Evolutionary conservation across 2,797 vertebrate genomes (phyloP), one percentile per base, ranked within the genome.

Genomic region (Ciconia nigra): DNA sequence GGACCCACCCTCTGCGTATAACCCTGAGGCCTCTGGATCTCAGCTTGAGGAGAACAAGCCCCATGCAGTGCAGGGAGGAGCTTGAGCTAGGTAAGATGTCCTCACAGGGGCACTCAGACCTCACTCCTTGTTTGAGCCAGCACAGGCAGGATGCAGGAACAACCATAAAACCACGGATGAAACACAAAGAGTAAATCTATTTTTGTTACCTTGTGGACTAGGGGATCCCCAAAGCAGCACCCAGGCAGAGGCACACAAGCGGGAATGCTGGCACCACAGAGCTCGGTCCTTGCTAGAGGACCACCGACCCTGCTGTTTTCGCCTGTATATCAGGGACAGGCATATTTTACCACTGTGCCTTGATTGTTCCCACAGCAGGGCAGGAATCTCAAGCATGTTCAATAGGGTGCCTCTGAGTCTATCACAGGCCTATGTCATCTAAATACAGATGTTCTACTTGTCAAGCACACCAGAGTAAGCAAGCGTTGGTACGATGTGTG

Each of bases 181-280:
- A 62, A 41, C 15, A 39, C 37, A 62, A 41, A 29, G 13, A 41
- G 37, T 20, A 41, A 29, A 62, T 62, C 29, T 41, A 10, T 20
- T 41, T 41, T 29, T 2, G 9, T 29, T 41, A 41, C 37, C 26
- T 41, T 0, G 13, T 4, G 2, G 26, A 19, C 8, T 1, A 6
- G 37, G 37, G 18, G 18, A 61, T 61, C 58, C 35, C 58, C 8
- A 6, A 7, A 20, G 59, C 28, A 29, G 37, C 18, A 20, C 26
- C 37, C 8, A 2, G 59, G 37, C 29, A 55, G 18, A 33, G 52
- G 52, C 37, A 20, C 17, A 10, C 59, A 14, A 7, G 37, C 0
- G 2, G 37, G 26, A 18, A 29, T 2, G 5, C 26, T 14, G 59
- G 37, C 26, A 14, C 17, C 4, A 7, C 6, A 3, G 37, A 7